These are phyloP conservation scores for Brienomyrus longianalis DNA, from an alignment of 2,113 vertebrate species.

Conservation along the genomic window DNA sequence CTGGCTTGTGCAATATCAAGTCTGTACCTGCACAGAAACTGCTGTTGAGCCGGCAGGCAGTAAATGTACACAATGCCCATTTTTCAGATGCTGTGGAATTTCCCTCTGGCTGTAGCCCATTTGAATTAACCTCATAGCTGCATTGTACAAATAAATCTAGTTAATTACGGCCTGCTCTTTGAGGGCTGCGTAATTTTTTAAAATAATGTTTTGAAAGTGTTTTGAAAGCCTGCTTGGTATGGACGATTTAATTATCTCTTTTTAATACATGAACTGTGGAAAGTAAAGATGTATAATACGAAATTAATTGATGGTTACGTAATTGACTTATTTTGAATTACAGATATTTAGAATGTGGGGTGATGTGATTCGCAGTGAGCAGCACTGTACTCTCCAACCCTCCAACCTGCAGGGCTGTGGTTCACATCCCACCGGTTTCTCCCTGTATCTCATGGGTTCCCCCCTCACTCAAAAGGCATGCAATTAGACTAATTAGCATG, in stretches of 20 bases:
- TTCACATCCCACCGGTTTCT: not conserved
- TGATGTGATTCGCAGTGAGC: not conserved
- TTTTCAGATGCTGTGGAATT: conserved; percentile 8
- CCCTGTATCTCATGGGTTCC: not conserved
- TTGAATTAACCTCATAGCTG: not conserved
- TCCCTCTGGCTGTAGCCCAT: not conserved
- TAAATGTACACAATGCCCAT: not conserved
- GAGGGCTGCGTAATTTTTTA: not conserved
- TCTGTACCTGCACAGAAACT: not conserved
- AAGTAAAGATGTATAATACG: not conserved
- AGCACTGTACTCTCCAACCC: not conserved
- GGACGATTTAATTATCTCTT: not conserved
- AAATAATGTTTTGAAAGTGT: not conserved
- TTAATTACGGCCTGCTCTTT: not conserved
- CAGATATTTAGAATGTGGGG: not conserved
- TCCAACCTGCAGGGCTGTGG: not conserved
- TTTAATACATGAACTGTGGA: not conserved
- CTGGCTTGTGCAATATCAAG: not conserved
- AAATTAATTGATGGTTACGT: not conserved
- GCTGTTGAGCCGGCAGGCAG: not conserved
- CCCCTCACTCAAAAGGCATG: not conserved
- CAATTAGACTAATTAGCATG: not conserved
- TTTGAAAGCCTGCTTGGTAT: not conserved
- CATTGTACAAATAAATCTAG: not conserved
- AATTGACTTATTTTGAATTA: not conserved